Evolutionary conservation across 2,113 vertebrate genomes (phyloP).

Genomic region (Helogale parvula): DNA sequence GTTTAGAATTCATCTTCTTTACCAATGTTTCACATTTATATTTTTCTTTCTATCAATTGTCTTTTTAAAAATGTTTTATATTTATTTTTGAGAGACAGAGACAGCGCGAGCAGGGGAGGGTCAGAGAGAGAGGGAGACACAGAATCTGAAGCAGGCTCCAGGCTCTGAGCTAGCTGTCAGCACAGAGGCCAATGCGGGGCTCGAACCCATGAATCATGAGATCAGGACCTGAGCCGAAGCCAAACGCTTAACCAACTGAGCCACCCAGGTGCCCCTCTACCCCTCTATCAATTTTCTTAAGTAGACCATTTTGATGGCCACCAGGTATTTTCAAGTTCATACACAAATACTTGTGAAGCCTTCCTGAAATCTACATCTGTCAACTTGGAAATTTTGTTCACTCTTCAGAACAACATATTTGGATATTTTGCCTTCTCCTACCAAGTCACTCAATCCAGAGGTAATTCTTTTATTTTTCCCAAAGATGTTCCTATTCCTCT

Average conservation of each 20-base stretch:
- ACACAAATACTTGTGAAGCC: not conserved
- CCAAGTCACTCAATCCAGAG: not conserved
- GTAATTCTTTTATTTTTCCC: not conserved
- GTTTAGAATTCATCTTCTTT: not conserved
- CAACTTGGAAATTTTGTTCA: not conserved
- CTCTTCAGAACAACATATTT: not conserved
- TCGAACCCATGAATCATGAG: too few relatives aligned
- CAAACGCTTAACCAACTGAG: too few relatives aligned
- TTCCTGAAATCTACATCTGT: not conserved
- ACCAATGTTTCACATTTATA: not conserved
- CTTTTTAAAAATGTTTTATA: too few relatives aligned
- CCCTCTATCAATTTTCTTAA: not conserved
- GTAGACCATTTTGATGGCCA: not conserved
- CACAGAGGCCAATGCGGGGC: too few relatives aligned
- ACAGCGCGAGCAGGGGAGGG: too few relatives aligned
- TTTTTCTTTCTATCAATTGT: not conserved
- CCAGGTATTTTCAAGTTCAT: not conserved
- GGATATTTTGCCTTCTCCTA: not conserved
- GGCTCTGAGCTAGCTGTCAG: too few relatives aligned
- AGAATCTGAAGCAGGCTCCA: too few relatives aligned
- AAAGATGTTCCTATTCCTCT: not conserved
- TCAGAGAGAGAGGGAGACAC: too few relatives aligned
- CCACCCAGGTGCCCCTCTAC: too few relatives aligned
- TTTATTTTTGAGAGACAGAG: too few relatives aligned
- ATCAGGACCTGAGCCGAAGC: too few relatives aligned